Base-by-base conservation (phyloP, 2,888 invertebrate genomes). In the Stenchaetothrips biformis region DNA sequence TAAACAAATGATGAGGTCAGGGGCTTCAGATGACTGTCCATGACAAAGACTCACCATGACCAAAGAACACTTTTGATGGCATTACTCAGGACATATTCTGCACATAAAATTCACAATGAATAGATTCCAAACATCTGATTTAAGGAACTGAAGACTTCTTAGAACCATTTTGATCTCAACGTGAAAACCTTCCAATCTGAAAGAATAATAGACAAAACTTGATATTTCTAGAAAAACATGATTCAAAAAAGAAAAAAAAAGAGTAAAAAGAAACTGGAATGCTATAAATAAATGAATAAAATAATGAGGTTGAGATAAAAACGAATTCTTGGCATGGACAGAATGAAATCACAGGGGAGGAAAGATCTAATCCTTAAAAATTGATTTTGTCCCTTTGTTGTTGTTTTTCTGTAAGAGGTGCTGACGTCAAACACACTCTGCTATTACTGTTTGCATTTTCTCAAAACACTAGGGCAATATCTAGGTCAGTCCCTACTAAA, bases 161-260 rank as follows among this genome's bases (percentile, higher is more conserved):
- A 74, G 25, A 74, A 74, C 25, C 67, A 59, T 18, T 59, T 16
- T 59, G 59, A 59, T 59, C 18, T 74, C 11, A 25, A 74, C 25
- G 67, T 74, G 67, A 74, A 74, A 74, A 74, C 67, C 67, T 74
- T 74, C 67, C 67, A 74, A 74, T 74, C 67, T 74, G 67, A 74
- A 74, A 74, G 21, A 74, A 74, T 25, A 74, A 74, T 74, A 74
- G 67, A 74, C 67, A 74, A 74, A n/a, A 74, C 25, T 74, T 74
- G 67, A 74, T 9, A 74, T 74, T 74, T 37, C 37, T 37, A 37
- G 37, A 37, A 37, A n/a, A 37, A 37, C 37, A 37, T 37, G 37
- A 37, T 37, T 37, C 25, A 25, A 21, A 74, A 11, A 2, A 74
- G 21, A 74, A 7, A 74, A 21, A n/a, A n/a, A n/a, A 21, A 74